Evolutionary conservation across 2,113 vertebrate species (phyloP), one percentile per base, ranked within the genome.

Genomic region (Colinus virginianus): DNA sequence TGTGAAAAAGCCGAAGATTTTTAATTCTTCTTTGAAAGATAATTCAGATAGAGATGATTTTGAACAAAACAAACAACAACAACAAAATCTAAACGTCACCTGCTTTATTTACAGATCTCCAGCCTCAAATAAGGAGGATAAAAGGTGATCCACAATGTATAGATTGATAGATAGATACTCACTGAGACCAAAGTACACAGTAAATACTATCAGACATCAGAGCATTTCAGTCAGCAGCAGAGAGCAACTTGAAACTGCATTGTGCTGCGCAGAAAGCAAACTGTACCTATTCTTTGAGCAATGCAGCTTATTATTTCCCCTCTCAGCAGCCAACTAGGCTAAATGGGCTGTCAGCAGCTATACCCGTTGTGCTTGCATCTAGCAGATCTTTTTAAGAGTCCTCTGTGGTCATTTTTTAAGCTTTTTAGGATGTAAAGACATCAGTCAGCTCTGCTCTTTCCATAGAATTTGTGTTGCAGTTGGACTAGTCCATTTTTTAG

Each of bases 261-360:
- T 17, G 20, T 2, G 5, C 42, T 38, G 78, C 11, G 43, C 11
- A 90, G 40, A 42, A 32, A 3, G 4, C 55, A 95, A 90, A 69
- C 59, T 38, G 2, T 58, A 85, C 18, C 30, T 2, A 9, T 32
- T 36, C 23, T 22, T 77, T 8, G 53, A 66, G 72, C 68, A 74
- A 2, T 0, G 0, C 76, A 62, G n/a, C 1, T 0, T 45, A 17
- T 66, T 69, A 40, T 51, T 40, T 7, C n/a, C 26, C n/a, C 19
- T 25, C 63, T 84, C 46, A 78, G 32, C 48, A 61, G 16, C 23
- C 56, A 45, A 58, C 48, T 66, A 7, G 1, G 26, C 36, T 32
- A 26, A 72, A 79, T 25, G 11, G 8, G 15, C 68, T 79, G 62
- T 38, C 59, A 72, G 63, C 48, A 74, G 36, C 32, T 75, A 34